Evolutionary conservation across 2,888 invertebrate species (phyloP).

Genomic region (Salpingus planirostris): DNA sequence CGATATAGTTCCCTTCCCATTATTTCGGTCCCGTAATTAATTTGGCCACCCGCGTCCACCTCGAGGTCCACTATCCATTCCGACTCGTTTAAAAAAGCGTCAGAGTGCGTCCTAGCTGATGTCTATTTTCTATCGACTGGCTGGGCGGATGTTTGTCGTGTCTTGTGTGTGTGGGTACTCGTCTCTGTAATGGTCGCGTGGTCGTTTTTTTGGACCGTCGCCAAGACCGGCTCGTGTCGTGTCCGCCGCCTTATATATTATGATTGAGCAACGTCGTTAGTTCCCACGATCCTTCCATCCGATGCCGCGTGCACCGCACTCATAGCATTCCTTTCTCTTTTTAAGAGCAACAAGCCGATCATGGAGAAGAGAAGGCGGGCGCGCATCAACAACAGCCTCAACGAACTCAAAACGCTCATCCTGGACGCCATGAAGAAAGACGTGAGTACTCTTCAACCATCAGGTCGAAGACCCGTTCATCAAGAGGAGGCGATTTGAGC

Average conservation of each 20-base stretch:
- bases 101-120: too few species aligned
- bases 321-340: slow-evolving; percentile 36
- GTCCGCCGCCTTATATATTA: slow-evolving; percentile 15
- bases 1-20: too few species aligned
- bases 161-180: too few species aligned
- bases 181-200: too few species aligned
- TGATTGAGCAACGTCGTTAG: slow-evolving; percentile 1
- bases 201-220: slow-evolving; percentile 19
- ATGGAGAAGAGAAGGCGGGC: slow-evolving; percentile 88
- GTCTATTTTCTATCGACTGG: too few species aligned
- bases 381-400: slow-evolving; percentile 81
- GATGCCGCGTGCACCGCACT: too few species aligned
- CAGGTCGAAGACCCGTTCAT: background rate
- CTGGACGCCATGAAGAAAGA: slow-evolving; percentile 82
- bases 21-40: too few species aligned
- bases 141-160: too few species aligned
- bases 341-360: slow-evolving; percentile 85
- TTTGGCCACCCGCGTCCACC: too few species aligned
- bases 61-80: too few species aligned
- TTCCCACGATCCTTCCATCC: slow-evolving; percentile 15
- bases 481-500: background rate
- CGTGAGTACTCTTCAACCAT: slow-evolving; percentile 62
- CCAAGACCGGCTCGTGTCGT: slow-evolving; percentile 26
- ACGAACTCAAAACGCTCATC: slow-evolving; percentile 78
- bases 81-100: too few species aligned